Evolutionary conservation across 2,888 invertebrate genomes (phyloP), one percentile per base, ranked within the genome.

Genomic region (Resseliella maxima): DNA sequence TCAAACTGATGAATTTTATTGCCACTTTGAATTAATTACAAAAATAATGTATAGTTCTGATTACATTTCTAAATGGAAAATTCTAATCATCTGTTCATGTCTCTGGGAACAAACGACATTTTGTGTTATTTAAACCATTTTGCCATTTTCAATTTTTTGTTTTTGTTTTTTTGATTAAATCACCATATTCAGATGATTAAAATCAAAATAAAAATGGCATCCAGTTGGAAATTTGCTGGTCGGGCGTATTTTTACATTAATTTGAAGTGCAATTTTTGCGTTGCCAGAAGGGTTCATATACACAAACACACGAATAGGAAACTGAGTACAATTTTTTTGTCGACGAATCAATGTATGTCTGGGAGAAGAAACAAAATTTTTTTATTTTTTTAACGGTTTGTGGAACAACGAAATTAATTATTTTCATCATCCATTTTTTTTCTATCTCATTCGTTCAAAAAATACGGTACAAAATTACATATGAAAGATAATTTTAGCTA

Each of bases 321-420:
- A 15, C 12, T 24, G 12, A 45, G 8, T 45, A 12, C 12, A 45
- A 45, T 45, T 5, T 45, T 10, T 10, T n/a, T 3, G 27, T 5
- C 59, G 24, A 2, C n/a, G 2, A 24, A 27, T 31, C 31, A 72
- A 6, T 31, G 0, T 72, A 35, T 15, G 72, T 18, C 72, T 31
- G 31, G 72, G 27, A 59, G 12, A 50, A 21, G 24, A 59, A 59
- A 59, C 15, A n/a, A n/a, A n/a, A 38, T 83, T 83, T 83, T 35
- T 83, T n/a, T n/a, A n/a, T 83, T 83, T 83, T 8, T 1, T 21
- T 38, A 83, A 83, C n/a, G 38, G 83, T 83, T 83, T 38, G 12
- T 83, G 83, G 38, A 83, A 83, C 83, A 83, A 83, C 24, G n/a
- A 83, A 83, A 83, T 83, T 83, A 83, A 83, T 83, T 83, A 83